These are phyloP conservation scores for Brachylomia viminalis DNA, from an alignment of 2,888 invertebrate species.

Conservation along the genomic window DNA sequence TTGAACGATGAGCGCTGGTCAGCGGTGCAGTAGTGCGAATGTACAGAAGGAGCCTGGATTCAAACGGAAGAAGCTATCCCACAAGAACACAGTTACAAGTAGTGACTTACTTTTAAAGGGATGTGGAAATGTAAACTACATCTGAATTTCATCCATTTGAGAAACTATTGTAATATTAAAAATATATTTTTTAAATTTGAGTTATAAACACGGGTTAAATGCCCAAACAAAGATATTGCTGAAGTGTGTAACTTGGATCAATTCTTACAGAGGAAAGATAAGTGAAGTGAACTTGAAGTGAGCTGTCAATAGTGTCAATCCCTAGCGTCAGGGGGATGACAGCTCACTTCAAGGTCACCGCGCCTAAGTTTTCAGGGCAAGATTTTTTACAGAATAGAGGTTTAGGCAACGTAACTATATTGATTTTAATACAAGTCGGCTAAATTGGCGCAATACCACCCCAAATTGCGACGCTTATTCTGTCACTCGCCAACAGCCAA, in stretches of 20 bases:
- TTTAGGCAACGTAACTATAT: background rate
- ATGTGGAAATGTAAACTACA: background rate
- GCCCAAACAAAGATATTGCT: background rate
- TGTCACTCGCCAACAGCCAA: background rate
- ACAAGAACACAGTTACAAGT: background rate
- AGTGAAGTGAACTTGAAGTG: background rate
- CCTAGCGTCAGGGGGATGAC: background rate
- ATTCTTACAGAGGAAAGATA: background rate
- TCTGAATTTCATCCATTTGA: background rate
- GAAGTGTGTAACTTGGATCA: background rate
- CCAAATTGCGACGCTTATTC: background rate
- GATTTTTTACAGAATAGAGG: background rate
- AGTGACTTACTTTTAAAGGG: background rate
- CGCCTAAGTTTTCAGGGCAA: background rate
- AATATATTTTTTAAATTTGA: background rate
- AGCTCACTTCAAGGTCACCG: background rate
- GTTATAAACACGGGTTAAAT: background rate
- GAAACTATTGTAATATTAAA: background rate
- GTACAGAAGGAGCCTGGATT: background rate
- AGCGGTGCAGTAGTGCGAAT: background rate
- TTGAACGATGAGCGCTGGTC: background rate
- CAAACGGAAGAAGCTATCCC: background rate
- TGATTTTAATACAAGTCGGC: background rate
- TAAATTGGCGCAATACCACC: background rate
- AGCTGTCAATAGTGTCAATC: no score